Percentiles rank a stretch among this genome's conserved stretches.
Evolutionary conservation across 2,888 invertebrate genomes (phyloP).

Genomic region (Clunio marinus): DNA sequence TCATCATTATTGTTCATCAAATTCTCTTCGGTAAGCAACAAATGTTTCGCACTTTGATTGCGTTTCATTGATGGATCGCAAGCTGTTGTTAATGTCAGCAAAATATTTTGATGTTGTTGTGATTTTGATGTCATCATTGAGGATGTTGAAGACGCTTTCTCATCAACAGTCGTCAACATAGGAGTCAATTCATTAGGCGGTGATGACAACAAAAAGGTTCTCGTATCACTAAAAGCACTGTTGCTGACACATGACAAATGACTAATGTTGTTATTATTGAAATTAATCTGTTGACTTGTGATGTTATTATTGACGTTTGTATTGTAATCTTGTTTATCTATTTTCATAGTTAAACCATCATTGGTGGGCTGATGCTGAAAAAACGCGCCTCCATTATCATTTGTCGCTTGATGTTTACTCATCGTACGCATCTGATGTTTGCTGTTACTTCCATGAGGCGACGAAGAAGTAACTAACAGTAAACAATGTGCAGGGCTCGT

Average conservation of each 20-base stretch:
- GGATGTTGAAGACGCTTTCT: neutral
- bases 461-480: conserved; percentile 8
- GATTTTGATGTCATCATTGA: neutral
- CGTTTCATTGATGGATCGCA: conserved; percentile 49
- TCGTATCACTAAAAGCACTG: conserved; percentile 26
- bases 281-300: conserved; percentile 40
- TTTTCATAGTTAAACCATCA: conserved; percentile 50
- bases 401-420: conserved; percentile 29
- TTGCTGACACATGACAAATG: conserved; percentile 37
- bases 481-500: conserved; percentile 25
- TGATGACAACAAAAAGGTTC: conserved; percentile 29
- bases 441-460: neutral
- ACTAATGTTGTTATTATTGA: conserved; percentile 39
- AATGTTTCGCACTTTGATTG: conserved; percentile 49
- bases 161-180: conserved; percentile 17
- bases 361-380: conserved; percentile 43
- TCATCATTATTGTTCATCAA: conserved; percentile 37
- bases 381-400: conserved; percentile 20
- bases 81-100: conserved; percentile 47
- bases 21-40: conserved; percentile 46
- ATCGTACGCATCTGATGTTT: conserved; percentile 40
- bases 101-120: conserved; percentile 45
- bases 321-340: conserved; percentile 45
- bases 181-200: conserved; percentile 30
- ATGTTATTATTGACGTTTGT: conserved; percentile 45